Evolutionary conservation across 2,888 invertebrate genomes (phyloP).

Genomic region (Gastrophysa polygoni): DNA sequence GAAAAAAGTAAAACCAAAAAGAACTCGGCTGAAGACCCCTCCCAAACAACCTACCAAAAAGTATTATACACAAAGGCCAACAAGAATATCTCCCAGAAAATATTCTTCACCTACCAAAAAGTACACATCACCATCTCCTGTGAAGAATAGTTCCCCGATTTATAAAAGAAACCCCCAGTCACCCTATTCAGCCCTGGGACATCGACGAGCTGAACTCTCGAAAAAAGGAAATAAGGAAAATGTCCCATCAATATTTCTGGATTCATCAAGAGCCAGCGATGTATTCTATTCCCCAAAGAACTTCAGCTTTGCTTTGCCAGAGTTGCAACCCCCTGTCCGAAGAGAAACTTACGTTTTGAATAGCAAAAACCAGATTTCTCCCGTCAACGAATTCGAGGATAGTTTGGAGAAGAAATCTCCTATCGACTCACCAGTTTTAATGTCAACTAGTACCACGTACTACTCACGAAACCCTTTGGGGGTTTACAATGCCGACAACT

Average conservation of each 20-base stretch:
- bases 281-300: slow-evolving; percentile 18
- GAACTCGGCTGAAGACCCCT: not conserved
- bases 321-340: slow-evolving; percentile 10
- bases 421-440: not conserved
- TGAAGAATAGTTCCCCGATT: not conserved
- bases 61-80: slow-evolving; percentile 25
- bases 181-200: not conserved
- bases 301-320: slow-evolving; percentile 1
- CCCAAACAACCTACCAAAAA: slow-evolving; percentile 32
- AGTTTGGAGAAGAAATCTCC: slow-evolving; percentile 18
- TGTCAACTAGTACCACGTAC: not conserved
- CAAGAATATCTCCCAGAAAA: slow-evolving; percentile 26
- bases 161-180: not conserved
- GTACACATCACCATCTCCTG: slow-evolving; percentile 12
- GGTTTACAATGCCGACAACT: not conserved
- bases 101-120: slow-evolving; percentile 19
- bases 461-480: not conserved
- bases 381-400: slow-evolving; percentile 16
- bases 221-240: slow-evolving; percentile 17
- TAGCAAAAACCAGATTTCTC: slow-evolving; percentile 11
- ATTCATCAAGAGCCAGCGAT: slow-evolving; percentile 13
- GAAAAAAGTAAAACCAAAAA: slow-evolving; percentile 18
- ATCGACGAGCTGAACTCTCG: not conserved
- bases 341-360: slow-evolving; percentile 25
- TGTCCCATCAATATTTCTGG: not conserved